Percentiles rank a stretch among this genome's conserved stretches.
Conservation (phyloP, 2,797 vertebrate genomes). For the Odontamblyopus rebecca region DNA sequence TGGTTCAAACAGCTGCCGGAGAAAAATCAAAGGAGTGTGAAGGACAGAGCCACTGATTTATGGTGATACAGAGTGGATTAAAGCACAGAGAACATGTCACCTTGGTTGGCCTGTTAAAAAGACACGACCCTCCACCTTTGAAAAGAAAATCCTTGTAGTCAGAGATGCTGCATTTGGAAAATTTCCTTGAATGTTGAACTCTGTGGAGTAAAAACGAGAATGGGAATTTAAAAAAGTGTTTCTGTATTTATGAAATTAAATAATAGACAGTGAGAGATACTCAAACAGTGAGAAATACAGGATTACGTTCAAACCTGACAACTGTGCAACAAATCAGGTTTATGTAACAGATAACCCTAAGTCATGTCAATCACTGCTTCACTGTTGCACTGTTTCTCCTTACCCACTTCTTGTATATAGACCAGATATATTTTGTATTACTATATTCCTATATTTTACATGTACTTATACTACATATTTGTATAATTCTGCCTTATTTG, state of each 20-base stretch:
- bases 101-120: constrained; percentile 97
- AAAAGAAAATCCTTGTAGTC: constrained; percentile 95
- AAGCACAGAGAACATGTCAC: constrained; percentile 61
- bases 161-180: constrained; percentile 96
- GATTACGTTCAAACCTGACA: too few species aligned
- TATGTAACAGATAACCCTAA: too few species aligned
- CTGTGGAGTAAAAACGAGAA: constrained; percentile 61
- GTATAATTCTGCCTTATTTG: too few species aligned
- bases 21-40: constrained; percentile 31
- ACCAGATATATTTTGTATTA: too few species aligned
- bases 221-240: background rate
- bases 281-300: too few species aligned
- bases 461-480: too few species aligned
- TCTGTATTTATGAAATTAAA: background rate
- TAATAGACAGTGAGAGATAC: background rate
- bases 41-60: constrained; percentile 1
- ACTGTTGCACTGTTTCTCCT: too few species aligned
- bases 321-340: too few species aligned
- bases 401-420: too few species aligned
- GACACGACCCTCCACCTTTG: constrained; percentile 93
- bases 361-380: too few species aligned
- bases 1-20: constrained; percentile 86
- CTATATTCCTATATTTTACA: too few species aligned
- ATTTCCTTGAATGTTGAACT: constrained; percentile 89
- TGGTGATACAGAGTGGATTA: background rate